Percentiles rank a stretch among this genome's conserved stretches.
These are phyloP conservation scores for Anneissia japonica DNA, from an alignment of 35 echinoderm and acorn worm genomes.

Conservation along the genomic window DNA sequence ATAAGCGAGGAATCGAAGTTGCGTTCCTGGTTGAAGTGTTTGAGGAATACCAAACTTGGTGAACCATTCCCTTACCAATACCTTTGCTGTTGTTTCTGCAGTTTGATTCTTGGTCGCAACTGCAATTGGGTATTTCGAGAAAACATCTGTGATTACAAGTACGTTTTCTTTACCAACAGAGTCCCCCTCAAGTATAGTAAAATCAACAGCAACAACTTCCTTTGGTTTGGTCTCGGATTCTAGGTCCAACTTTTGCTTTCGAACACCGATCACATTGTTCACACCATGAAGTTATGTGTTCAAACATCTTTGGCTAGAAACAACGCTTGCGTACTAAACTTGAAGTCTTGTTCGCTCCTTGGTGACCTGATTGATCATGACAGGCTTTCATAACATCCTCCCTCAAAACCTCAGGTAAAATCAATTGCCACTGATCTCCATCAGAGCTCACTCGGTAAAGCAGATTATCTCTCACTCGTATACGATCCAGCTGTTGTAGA, in stretches of 20 bases:
- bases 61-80: slow-evolving; percentile 37
- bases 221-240: background rate
- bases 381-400: slow-evolving; percentile 15
- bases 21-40: slow-evolving; percentile 46
- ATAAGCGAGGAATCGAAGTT: slow-evolving; percentile 36
- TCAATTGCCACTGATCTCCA: background rate
- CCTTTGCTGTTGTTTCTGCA: slow-evolving; percentile 40
- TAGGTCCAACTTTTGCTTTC: background rate
- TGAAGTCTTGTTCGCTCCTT: slow-evolving; percentile 33
- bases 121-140: slow-evolving; percentile 33
- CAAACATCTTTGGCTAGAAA: slow-evolving; percentile 36
- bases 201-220: slow-evolving; percentile 27
- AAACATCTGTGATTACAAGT: slow-evolving; percentile 38
- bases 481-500: background rate
- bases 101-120: slow-evolving; percentile 38
- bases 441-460: background rate
- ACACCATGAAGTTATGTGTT: slow-evolving; percentile 6
- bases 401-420: background rate
- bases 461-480: background rate
- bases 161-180: slow-evolving; percentile 19
- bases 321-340: slow-evolving; percentile 5
- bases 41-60: slow-evolving; percentile 40
- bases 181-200: slow-evolving; percentile 6
- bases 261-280: slow-evolving; percentile 38
- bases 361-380: slow-evolving; percentile 44